A percentile compares a stretch with the other conserved stretches of the same genome.
phyloP scores from a whole-genome alignment of 1,140 invertebrate species.

The Patella vulgata region DNA sequence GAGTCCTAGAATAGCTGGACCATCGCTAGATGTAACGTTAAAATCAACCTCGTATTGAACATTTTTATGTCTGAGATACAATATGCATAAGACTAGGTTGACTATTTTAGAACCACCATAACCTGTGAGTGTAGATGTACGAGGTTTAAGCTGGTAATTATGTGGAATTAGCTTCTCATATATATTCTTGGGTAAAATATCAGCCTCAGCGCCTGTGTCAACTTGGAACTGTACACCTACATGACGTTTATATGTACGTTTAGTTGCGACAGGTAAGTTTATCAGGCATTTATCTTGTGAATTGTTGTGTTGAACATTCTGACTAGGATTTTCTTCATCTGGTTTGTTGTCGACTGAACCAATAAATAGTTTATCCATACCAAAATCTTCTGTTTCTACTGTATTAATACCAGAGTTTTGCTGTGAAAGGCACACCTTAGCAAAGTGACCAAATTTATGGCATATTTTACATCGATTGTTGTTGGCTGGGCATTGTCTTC shows the following conservation, averaged over 20 bases:
- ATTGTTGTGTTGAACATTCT: too few relatives aligned
- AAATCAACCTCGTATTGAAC: background rate
- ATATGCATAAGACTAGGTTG: background rate
- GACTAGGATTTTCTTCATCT: too few relatives aligned
- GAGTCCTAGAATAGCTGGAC: constrained; percentile 1
- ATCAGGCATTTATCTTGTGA: too few relatives aligned
- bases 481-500: too few relatives aligned
- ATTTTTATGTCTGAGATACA: background rate
- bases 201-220: constrained; percentile 23
- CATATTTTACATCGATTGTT: background rate
- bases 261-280: too few relatives aligned
- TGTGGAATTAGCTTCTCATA: constrained; percentile 13
- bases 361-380: too few relatives aligned
- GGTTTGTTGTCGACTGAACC: too few relatives aligned
- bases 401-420: too few relatives aligned
- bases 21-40: too few relatives aligned
- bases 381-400: too few relatives aligned
- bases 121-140: too few relatives aligned
- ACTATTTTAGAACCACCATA: background rate
- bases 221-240: constrained; percentile 14
- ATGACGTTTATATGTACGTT: too few relatives aligned
- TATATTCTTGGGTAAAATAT: constrained; percentile 15
- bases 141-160: background rate
- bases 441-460: constrained; percentile 1
- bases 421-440: background rate